Base-by-base conservation (phyloP, 1,140 invertebrate species). In the Zaprionus kolodkinae region DNA sequence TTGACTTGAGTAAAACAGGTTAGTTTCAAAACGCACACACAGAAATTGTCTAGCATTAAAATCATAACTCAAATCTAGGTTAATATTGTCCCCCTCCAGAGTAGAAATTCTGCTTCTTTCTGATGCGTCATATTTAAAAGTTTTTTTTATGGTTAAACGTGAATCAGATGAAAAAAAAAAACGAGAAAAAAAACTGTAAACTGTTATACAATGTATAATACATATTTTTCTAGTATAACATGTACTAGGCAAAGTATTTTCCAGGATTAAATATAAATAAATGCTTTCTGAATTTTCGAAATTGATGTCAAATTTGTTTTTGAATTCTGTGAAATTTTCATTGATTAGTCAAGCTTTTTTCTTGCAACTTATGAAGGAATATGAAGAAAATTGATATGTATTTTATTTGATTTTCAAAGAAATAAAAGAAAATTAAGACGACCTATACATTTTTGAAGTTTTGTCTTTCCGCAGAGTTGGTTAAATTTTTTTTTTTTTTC, bases 51-150 rank as follows among this genome's bases (percentile, higher is more conserved):
- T 7, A 21, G 15, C n/a, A 48, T 48, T 15, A 50, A 50, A 50
- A 50, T 50, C 45, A 50, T 50, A 50, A 25, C 5, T 25, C 4
- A 50, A 50, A 50, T 50, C 45, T 50, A 25, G 45, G 45, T 50
- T 50, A 50, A 50, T 17, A 21, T 10, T 50, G 45, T 25, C 11
- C 45, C 45, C 45, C 21, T n/a, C n/a, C n/a, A n/a, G 21, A 25
- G 45, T 25, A 50, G 45, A 50, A 50, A 50, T 50, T 50, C 45
- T 50, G 4, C 43, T 45, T 45, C 45, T 21, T 45, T 45, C 45
- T 21, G 45, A 50, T 50, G 45, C 45, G 45, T 50, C 45, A 50
- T 25, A 50, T 25, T 50, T 50, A 17, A 50, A 25, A 50, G 45
- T 50, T 3, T 21, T 48, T 50, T 50, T 50, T 12, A 50, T 50